phyloP scores from a whole-genome alignment of 2,797 vertebrate species.

The Coluber constrictor region DNA sequence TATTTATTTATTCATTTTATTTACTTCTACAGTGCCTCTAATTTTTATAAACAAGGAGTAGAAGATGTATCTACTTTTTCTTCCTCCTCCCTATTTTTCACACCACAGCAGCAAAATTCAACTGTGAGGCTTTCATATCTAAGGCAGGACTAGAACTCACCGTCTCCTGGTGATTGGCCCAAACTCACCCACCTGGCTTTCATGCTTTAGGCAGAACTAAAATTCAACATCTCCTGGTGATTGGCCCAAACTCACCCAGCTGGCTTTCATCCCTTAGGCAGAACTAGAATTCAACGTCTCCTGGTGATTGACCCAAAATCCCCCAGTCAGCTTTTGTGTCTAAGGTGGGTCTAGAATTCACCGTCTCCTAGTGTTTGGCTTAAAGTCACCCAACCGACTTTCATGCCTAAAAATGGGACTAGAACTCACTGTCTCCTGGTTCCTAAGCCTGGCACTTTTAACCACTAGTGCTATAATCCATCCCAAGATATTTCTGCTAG shows the following conservation, averaged over 20 bases:
- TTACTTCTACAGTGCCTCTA: not conserved
- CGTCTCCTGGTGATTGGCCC: not conserved
- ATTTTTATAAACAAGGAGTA: not conserved
- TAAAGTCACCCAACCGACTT: not conserved
- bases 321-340: not conserved
- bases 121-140: not conserved
- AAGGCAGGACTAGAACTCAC: not conserved
- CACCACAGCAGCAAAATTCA: not conserved
- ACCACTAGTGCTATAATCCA: not conserved
- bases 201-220: no score
- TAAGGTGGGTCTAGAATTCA: not conserved
- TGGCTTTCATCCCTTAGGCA: accelerated
- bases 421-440: not conserved
- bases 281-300: not conserved
- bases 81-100: not conserved
- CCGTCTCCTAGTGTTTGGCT: not conserved
- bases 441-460: not conserved
- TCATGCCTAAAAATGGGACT: not conserved
- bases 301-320: not conserved
- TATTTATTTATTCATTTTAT: not conserved
- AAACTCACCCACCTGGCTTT: not conserved
- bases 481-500: not conserved
- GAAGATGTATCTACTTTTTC: not conserved
- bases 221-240: no score
- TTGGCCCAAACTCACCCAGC: no score